phyloP scores from a whole-genome alignment of 2,888 invertebrate genomes.

The Flexamia atlantica region DNA sequence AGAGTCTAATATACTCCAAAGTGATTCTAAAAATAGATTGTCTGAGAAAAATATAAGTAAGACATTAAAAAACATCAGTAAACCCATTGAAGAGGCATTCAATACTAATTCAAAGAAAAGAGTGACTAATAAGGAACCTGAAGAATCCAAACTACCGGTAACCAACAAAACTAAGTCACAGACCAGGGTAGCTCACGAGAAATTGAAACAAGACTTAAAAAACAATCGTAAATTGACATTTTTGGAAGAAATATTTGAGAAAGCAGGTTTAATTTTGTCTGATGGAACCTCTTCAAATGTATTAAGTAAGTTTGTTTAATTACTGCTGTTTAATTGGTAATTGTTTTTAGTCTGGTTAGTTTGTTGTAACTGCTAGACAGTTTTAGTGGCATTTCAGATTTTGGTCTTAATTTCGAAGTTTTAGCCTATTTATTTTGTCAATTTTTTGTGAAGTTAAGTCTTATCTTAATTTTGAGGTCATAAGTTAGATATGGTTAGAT shows the following conservation, averaged over 20 bases:
- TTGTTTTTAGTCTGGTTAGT: no score
- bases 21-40: neutral
- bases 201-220: neutral
- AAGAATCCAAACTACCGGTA: neutral
- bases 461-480: no score
- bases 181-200: neutral
- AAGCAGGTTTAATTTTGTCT: conserved; percentile 31
- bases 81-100: neutral
- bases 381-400: no score
- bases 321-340: no score
- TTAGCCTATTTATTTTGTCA: no score
- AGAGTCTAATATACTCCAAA: neutral
- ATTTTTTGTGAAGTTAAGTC: no score
- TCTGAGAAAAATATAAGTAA: neutral
- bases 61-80: neutral
- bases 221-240: neutral
- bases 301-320: conserved; percentile 28
- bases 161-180: neutral
- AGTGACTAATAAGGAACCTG: neutral
- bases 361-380: no score
- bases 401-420: no score
- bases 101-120: neutral
- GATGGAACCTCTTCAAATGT: conserved; percentile 35
- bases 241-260: conserved; percentile 37
- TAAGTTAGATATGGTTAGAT: no score